Evolutionary conservation across 2,113 vertebrate genomes (phyloP).

Genomic region (Vidua macroura): DNA sequence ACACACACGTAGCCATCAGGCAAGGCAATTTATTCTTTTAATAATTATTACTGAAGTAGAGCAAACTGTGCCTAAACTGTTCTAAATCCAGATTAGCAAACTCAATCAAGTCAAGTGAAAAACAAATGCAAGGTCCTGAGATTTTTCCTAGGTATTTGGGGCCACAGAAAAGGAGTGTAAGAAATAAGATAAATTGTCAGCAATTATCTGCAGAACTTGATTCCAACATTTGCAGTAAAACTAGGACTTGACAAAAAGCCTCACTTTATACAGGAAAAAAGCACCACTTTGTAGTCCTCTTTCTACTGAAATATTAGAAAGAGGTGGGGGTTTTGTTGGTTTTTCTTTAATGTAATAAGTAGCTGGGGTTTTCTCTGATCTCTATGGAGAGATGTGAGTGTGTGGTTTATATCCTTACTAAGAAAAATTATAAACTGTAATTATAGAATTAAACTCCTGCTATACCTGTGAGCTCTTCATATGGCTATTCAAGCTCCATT

Average conservation of each 20-base stretch:
- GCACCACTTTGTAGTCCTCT: not conserved
- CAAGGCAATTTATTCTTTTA: not conserved
- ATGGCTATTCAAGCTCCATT: not conserved
- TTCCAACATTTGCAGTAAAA: not conserved
- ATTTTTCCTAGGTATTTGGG: not conserved
- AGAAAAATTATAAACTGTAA: not conserved
- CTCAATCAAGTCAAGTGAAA: not conserved
- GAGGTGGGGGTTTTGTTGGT: fast-evolving
- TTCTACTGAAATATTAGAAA: not conserved
- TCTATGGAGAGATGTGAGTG: not conserved
- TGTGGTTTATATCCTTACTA: not conserved
- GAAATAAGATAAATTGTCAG: not conserved
- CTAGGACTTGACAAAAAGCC: not conserved
- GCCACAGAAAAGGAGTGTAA: not conserved
- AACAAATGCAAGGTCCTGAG: not conserved
- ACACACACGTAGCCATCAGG: conserved; percentile 36
- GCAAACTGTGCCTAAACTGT: not conserved
- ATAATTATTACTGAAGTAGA: conserved; percentile 9
- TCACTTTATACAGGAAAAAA: not conserved
- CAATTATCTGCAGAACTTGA: not conserved
- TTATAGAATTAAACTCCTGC: not conserved
- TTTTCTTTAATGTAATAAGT: not conserved
- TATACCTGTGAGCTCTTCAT: not conserved
- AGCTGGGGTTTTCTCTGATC: not conserved
- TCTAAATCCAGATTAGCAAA: not conserved